Conservation (phyloP, 2,797 vertebrate genomes). For the Lophotriccus pileatus region DNA sequence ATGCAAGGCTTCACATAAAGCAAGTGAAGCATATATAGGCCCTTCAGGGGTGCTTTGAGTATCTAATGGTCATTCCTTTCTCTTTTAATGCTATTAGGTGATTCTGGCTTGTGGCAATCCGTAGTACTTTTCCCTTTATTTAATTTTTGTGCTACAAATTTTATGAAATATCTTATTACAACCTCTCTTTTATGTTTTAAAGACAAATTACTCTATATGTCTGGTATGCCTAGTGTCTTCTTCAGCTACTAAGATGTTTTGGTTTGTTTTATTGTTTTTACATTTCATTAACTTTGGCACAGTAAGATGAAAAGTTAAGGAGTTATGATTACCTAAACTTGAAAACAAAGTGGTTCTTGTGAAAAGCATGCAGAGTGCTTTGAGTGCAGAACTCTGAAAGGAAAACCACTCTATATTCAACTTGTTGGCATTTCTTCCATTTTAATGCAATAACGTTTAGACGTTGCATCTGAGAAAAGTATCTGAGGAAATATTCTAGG, state of each 20-base stretch:
- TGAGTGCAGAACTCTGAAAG: not conserved
- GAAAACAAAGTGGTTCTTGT: not conserved
- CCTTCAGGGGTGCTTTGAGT: slow-evolving; percentile 37
- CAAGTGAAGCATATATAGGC: slow-evolving; percentile 32
- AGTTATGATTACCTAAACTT: not conserved
- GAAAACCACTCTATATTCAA: not conserved
- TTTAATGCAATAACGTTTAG: not conserved
- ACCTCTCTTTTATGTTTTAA: not conserved
- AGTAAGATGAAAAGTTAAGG: not conserved
- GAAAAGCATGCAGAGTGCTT: not conserved
- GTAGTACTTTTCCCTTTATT: slow-evolving; percentile 15
- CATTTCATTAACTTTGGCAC: not conserved
- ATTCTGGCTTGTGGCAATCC: not conserved
- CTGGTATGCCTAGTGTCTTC: not conserved
- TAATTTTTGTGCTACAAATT: slow-evolving; percentile 11
- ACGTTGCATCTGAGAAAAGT: not conserved
- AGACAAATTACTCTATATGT: not conserved
- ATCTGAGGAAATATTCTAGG: not conserved
- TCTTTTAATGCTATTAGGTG: slow-evolving; percentile 34
- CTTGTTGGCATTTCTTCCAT: not conserved
- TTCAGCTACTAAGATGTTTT: not conserved
- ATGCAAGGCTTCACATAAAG: slow-evolving; percentile 16
- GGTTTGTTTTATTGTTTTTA: not conserved
- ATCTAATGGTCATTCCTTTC: slow-evolving; percentile 42
- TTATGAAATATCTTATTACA: not conserved